Evolutionary conservation across 2,113 vertebrate species (phyloP), one percentile per base, ranked within the genome.

Genomic region (Microtus oregoni): DNA sequence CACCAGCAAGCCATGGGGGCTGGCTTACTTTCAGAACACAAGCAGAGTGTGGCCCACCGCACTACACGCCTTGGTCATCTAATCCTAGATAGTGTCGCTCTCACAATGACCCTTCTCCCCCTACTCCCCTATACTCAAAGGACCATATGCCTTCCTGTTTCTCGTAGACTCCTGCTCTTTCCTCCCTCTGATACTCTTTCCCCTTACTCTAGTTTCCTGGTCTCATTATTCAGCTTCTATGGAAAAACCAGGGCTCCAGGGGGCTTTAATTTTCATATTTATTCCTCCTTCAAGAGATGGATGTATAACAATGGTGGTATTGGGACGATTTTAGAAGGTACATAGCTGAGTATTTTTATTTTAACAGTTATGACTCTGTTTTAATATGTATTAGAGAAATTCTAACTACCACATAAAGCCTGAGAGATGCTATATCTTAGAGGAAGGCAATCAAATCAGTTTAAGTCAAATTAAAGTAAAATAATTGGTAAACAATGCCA

Each of bases 391-490:
- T 67, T 94, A 92, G 44, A 93, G 44, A 87, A 94, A 93, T 41
- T 58, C n/a, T 79, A 94, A 95, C 63, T 63, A 58, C 65, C 83
- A 90, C 72, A 92, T n/a, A 95, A 76, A 93, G 41, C 30, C 81
- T 72, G 44, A 93, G 28, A 88, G 70, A 92, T 76, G 93, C 38
- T 55, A 52, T 47, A 79, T 70, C 81, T 93, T 92, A 63, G 50
- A 88, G 77, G 52, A 96, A 94, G 19, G 61, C 75, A 94, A 92
- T 88, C 85, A 89, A 88, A 92, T 95, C 89, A 68, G 44, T 90
- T 96, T 50, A 79, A 88, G 83, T 92, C 70, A 92, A 90, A 96
- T 81, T 92, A 90, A 83, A 95, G 50, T 90, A 90, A 96, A 96
- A 90, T 86, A 86, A 90, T 94, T 88, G 96, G 76, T 47, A 76